Evolutionary conservation across 2,113 vertebrate genomes (phyloP), one percentile per base, ranked within the genome.

Genomic region (Chloropsis hardwickii): DNA sequence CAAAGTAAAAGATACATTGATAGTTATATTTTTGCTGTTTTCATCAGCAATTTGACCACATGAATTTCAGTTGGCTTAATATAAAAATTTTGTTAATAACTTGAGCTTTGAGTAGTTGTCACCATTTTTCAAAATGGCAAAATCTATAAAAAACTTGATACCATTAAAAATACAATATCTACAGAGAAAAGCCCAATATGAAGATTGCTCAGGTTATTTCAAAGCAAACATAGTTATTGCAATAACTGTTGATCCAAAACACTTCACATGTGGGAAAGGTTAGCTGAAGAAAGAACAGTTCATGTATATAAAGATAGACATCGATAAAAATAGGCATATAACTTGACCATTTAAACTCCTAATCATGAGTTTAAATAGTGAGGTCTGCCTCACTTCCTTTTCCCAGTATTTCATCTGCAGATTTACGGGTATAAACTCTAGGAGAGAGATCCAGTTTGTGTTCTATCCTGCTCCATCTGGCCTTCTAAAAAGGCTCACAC

Each of bases 181-280:
- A 24, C 51, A 70, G 19, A 91, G 56, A 74, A 90, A 86, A 87
- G 10, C 37, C 16, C 18, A 23, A 1, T 56, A 53, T 40, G 42
- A 76, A 54, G 19, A 76, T 89, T 81, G 35, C 33, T 81, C 23
- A 48, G 10, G 13, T 20, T 76, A 42, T 89, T 94, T 90, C 21
- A 92, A 94, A 94, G 51, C 66, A 71, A 93, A 74, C 7, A 31
- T 14, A 53, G 28, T 71, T 94, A 82, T 58, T 90, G 47, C 45
- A 48, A 37, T 69, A 83, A 44, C 27, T 88, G 42, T 72, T 93
- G 60, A 85, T 78, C 44, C 16, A 64, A 90, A 95, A 78, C 10
- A 45, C 65, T 96, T 95, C 79, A 78, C 77, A 86, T 88, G 28
- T 96, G 92, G 80, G 62, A 96, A 93, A 81, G 48, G 29, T 96